Conservation (phyloP, 2,113 vertebrate genomes). For the Turnix velox region DNA sequence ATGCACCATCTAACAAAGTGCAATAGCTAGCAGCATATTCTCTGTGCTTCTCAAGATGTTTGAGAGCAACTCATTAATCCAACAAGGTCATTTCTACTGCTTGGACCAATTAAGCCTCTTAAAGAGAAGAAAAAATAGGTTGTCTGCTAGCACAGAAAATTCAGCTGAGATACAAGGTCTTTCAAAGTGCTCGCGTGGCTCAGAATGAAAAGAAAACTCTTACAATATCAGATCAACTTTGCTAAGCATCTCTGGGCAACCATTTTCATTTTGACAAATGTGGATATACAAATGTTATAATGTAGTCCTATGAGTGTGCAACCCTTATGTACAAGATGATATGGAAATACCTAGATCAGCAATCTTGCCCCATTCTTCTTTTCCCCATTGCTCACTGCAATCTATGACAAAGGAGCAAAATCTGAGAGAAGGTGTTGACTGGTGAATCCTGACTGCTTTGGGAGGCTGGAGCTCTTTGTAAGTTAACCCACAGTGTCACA, state of each 20-base stretch:
- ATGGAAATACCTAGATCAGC: not conserved
- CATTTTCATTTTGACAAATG: not conserved
- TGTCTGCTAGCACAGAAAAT: not conserved
- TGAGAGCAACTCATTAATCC: not conserved
- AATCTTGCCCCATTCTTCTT: not conserved
- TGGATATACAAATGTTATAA: not conserved
- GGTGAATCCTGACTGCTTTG: not conserved
- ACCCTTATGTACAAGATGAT: fast-evolving
- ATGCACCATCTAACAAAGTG: not conserved
- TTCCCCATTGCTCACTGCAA: not conserved
- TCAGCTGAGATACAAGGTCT: not conserved
- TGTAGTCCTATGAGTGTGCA: fast-evolving
- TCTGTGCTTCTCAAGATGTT: not conserved
- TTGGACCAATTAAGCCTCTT: not conserved
- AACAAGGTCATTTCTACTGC: not conserved
- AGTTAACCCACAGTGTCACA: not conserved
- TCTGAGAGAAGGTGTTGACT: not conserved
- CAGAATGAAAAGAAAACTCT: not conserved
- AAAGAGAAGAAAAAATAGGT: not conserved
- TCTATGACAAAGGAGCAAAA: not conserved
- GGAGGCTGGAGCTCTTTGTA: not conserved
- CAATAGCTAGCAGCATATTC: not conserved
- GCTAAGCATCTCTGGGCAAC: not conserved
- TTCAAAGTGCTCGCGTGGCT: not conserved
- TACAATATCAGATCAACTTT: not conserved